Conservation (phyloP, 2,888 invertebrate genomes). For the Celastrina argiolus region DNA sequence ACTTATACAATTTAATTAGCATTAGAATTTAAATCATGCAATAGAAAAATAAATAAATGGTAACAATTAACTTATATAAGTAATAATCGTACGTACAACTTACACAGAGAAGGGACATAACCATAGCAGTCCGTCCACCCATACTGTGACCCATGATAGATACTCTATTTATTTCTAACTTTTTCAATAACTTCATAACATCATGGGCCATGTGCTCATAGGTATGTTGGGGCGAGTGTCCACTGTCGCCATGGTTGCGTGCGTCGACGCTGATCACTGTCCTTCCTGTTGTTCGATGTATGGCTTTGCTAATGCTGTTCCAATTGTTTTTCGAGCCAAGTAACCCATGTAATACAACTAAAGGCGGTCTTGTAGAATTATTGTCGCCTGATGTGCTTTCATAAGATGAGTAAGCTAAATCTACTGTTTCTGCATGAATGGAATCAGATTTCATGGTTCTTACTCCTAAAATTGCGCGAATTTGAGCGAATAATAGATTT, state of each 20-base stretch:
- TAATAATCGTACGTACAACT: conserved; percentile 52
- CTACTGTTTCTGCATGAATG: conserved; percentile 72
- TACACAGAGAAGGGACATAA: conserved; percentile 83
- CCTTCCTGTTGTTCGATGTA: conserved; percentile 81
- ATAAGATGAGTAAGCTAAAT: conserved; percentile 82
- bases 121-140: conserved; percentile 96
- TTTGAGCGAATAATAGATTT: conserved; percentile 33
- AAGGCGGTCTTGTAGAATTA: conserved; percentile 67
- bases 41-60: not conserved
- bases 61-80: not conserved
- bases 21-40: not conserved
- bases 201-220: conserved; percentile 85
- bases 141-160: conserved; percentile 94
- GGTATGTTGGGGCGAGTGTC: conserved; percentile 85
- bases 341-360: conserved; percentile 92
- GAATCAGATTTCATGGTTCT: conserved; percentile 45
- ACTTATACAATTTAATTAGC: too few species aligned
- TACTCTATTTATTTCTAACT: conserved; percentile 80
- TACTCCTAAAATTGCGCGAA: conserved; percentile 36
- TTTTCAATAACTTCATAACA: conserved; percentile 78
- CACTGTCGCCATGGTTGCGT: conserved; percentile 97
- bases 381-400: conserved; percentile 69
- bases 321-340: conserved; percentile 96
- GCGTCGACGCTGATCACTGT: conserved; percentile 92
- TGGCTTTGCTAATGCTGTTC: conserved; percentile 89